Evolutionary conservation across 2,113 vertebrate species (phyloP), one percentile per base, ranked within the genome.

Genomic region (Forbesichthys agassizii): DNA sequence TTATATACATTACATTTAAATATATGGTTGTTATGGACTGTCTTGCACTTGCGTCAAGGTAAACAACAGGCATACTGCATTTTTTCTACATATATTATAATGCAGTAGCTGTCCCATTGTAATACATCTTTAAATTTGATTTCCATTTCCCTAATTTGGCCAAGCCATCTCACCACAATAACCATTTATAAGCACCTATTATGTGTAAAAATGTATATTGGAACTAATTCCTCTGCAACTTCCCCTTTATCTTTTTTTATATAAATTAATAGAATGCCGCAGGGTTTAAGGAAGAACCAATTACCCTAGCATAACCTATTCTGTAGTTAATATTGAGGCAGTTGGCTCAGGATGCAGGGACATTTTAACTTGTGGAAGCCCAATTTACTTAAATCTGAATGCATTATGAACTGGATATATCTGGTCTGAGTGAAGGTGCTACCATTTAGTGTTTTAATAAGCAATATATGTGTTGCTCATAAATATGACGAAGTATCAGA

Each of bases 181-280:
- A 11, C 33, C n/a, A 12, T 52, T n/a, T 33, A 64, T 5, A 33
- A 33, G 48, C 27, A n/a, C 20, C 36, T 16, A 65, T 33, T 51
- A n/a, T 13, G 49, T 1, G n/a, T 54, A 42, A 65, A 54, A 51
- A 54, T 53, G 63, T 53, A 48, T 53, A 65, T 53, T 42, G n/a
- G 20, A 58, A 20, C 13, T 18, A 27, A 20, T 27, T 33, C 12
- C 47, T 64, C 10, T 20, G 61, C n/a, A 14, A 12, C 20, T 11
- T 48, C 5, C 9, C 16, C n/a, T 56, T n/a, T 57, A 56, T 57
- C 1, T 48, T 20, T 27, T 27, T 27, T 27, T 27, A 27, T 27
- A 56, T 27, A 61, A 13, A 13, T 42, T 12, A 33, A 10, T 27
- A 14, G 60, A 33, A n/a, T 33, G 61, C 18, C 42, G 42, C 33